Percentiles rank a stretch among this genome's conserved stretches.
Conservation (phyloP, 2,888 invertebrate genomes). For the Perizoma affinitatum region DNA sequence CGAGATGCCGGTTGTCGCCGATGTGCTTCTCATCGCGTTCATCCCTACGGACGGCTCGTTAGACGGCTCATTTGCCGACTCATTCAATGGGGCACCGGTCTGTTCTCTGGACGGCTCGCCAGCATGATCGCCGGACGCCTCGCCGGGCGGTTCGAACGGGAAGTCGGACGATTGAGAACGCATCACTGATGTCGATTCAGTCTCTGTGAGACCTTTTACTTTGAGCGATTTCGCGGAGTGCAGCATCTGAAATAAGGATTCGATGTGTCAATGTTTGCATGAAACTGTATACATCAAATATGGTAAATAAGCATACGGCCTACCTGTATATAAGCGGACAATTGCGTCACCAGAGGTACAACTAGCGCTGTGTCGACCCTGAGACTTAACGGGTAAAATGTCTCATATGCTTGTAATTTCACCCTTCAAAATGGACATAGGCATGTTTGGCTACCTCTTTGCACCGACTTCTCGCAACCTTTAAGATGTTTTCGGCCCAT, state of each 20-base stretch:
- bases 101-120: slow-evolving; percentile 65
- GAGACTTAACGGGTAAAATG: too few species aligned
- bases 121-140: slow-evolving; percentile 74
- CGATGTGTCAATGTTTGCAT: too few species aligned
- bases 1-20: slow-evolving; percentile 86
- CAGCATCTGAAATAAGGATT: slow-evolving; percentile 75
- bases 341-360: too few species aligned
- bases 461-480: too few species aligned
- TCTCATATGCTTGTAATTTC: too few species aligned
- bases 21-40: slow-evolving; percentile 79
- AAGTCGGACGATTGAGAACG: slow-evolving; percentile 81
- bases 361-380: too few species aligned
- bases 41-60: slow-evolving; percentile 74
- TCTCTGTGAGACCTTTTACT: slow-evolving; percentile 94
- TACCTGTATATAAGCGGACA: too few species aligned
- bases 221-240: slow-evolving; percentile 94
- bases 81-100: slow-evolving; percentile 68
- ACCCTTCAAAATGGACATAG: too few species aligned
- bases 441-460: too few species aligned
- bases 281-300: too few species aligned
- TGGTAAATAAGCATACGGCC: too few species aligned
- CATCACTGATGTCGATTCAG: slow-evolving; percentile 89
- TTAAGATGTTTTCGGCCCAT: too few species aligned
- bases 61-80: slow-evolving; percentile 22
- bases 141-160: slow-evolving; percentile 46